phyloP scores from a whole-genome alignment of 2,888 invertebrate genomes.

The Adelphocoris suturalis region DNA sequence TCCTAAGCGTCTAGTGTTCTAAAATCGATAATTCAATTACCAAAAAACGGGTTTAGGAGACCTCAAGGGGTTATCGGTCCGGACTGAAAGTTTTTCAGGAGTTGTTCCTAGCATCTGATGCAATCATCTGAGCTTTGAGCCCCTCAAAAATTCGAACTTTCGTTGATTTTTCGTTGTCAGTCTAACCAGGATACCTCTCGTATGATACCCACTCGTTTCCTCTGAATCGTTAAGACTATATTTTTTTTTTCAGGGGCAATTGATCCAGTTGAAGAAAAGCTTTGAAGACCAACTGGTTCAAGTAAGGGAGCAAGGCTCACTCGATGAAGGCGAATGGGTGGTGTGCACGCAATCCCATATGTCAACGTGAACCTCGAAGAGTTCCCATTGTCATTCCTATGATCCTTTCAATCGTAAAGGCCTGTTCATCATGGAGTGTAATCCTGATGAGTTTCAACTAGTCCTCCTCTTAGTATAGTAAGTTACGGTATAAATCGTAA shows the following conservation, averaged over 20 bases:
- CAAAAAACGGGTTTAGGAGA: too few relatives aligned
- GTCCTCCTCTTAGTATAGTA: background rate
- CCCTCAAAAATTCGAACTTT: too few relatives aligned
- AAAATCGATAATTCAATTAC: too few relatives aligned
- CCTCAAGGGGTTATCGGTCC: too few relatives aligned
- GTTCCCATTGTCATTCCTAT: background rate
- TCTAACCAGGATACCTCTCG: too few relatives aligned
- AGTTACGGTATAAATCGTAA: background rate
- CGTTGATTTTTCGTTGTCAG: too few relatives aligned
- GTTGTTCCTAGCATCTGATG: too few relatives aligned
- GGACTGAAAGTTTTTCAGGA: too few relatives aligned
- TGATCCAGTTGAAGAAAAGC: conserved; percentile 56
- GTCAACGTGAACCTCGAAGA: background rate
- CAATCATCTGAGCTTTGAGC: too few relatives aligned
- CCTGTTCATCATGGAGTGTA: background rate
- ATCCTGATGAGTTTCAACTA: conserved; percentile 13
- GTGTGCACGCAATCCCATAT: conserved; percentile 43
- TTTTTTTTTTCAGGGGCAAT: conserved; percentile 14
- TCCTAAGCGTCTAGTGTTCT: too few relatives aligned
- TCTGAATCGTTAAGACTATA: too few relatives aligned
- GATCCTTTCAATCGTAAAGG: background rate
- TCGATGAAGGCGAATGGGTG: conserved; percentile 55
- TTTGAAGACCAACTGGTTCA: conserved; percentile 43
- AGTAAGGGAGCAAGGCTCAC: background rate
- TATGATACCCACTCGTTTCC: too few relatives aligned